Conservation (phyloP, 1,140 invertebrate species). For the Apis laboriosa region DNA sequence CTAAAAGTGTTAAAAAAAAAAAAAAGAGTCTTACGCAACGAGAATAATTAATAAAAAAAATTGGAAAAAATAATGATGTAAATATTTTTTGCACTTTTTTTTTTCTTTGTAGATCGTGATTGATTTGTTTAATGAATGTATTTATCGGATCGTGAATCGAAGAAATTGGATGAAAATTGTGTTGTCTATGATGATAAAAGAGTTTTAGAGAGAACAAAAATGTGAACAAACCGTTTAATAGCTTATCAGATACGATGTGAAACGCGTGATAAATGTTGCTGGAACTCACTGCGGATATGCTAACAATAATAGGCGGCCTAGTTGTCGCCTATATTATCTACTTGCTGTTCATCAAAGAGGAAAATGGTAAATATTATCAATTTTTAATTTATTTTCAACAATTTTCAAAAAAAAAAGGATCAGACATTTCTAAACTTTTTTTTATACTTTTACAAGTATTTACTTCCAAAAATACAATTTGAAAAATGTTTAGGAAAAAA, state of each 20-base stretch:
- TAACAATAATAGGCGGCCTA: constrained; percentile 76
- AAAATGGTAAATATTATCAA: constrained; percentile 73
- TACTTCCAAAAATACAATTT: too few relatives aligned
- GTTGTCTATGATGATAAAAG: not conserved
- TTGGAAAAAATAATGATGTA: not conserved
- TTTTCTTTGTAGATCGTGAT: not conserved
- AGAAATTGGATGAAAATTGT: not conserved
- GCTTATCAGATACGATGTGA: constrained; percentile 47
- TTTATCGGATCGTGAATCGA: not conserved
- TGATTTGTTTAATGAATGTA: not conserved
- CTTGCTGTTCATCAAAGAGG: constrained; percentile 67
- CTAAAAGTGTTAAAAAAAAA: not conserved
- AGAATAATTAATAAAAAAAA: not conserved
- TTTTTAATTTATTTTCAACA: not conserved
- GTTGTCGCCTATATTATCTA: constrained; percentile 76
- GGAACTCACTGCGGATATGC: constrained; percentile 73
- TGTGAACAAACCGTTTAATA: constrained; percentile 12
- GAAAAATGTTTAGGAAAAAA: too few relatives aligned
- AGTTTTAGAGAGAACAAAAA: not conserved
- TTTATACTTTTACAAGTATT: too few relatives aligned
- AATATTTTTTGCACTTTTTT: not conserved
- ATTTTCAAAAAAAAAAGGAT: not conserved
- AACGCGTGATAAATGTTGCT: constrained; percentile 71
- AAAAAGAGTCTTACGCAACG: not conserved
- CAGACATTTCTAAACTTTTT: too few relatives aligned